Conservation (phyloP, 2,797 vertebrate species). For the Phoeniculus purpureus region DNA sequence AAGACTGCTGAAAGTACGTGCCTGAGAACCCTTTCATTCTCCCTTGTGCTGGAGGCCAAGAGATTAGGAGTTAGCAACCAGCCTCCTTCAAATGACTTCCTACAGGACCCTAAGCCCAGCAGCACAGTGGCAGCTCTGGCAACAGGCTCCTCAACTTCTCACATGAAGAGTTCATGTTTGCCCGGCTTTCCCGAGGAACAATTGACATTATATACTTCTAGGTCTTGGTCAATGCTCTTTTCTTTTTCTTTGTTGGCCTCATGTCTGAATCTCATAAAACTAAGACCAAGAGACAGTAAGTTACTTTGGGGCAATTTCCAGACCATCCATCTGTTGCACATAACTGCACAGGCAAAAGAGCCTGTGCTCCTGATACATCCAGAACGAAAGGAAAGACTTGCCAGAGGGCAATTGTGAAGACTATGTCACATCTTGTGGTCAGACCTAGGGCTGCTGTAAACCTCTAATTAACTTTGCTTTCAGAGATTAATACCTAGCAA, state of each 20-base stretch:
- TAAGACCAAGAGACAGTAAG: not conserved
- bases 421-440: not conserved
- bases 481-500: not conserved
- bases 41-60: not conserved
- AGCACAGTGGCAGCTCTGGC: not conserved
- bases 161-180: not conserved
- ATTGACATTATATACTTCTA: not conserved
- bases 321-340: not conserved
- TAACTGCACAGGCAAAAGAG: not conserved
- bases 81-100: not conserved
- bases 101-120: not conserved
- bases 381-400: rapidly evolving
- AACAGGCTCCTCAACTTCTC: not conserved
- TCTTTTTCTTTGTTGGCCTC: not conserved
- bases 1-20: not conserved
- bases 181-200: not conserved
- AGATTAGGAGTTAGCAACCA: not conserved
- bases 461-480: not conserved
- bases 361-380: rapidly evolving
- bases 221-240: not conserved
- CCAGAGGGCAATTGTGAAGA: rapidly evolving
- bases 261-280: not conserved
- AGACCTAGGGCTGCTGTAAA: not conserved
- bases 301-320: not conserved
- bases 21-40: not conserved